A percentile compares a stretch with the other conserved stretches of the same genome.
phyloP scores from a whole-genome alignment of 2,888 invertebrate species.

The Erannis defoliaria region DNA sequence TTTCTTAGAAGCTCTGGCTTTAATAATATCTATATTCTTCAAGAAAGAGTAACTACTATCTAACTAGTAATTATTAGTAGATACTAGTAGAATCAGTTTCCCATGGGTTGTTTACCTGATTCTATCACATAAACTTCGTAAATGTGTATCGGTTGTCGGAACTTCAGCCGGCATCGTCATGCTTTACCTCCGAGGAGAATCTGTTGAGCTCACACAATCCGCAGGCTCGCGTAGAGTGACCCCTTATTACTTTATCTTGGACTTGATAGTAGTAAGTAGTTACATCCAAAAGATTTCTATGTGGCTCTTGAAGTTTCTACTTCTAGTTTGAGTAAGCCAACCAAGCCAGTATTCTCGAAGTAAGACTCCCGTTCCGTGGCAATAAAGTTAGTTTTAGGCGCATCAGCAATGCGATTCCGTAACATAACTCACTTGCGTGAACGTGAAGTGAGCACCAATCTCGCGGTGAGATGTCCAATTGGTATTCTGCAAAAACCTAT shows the following conservation, averaged over 20 bases:
- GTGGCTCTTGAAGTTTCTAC: not conserved
- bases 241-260: not conserved
- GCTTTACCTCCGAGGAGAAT: constrained; percentile 40
- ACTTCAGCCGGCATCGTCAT: constrained; percentile 35
- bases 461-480: too few relatives aligned
- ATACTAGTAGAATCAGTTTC: not conserved
- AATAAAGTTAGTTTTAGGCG: too few relatives aligned
- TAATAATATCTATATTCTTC: not conserved
- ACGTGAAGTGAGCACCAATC: too few relatives aligned
- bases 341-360: too few relatives aligned
- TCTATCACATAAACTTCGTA: not conserved
- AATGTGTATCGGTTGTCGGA: constrained; percentile 7
- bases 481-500: too few relatives aligned
- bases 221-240: constrained; percentile 11
- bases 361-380: too few relatives aligned
- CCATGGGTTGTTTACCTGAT: not conserved
- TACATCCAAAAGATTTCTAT: not conserved
- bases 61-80: not conserved
- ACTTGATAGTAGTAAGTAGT: not conserved
- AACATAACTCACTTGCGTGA: too few relatives aligned
- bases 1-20: not conserved
- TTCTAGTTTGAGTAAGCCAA: too few relatives aligned
- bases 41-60: not conserved
- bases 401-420: too few relatives aligned
- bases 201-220: constrained; percentile 54